Conservation (phyloP, 1,140 invertebrate species). For the Lanistes nyassanus region DNA sequence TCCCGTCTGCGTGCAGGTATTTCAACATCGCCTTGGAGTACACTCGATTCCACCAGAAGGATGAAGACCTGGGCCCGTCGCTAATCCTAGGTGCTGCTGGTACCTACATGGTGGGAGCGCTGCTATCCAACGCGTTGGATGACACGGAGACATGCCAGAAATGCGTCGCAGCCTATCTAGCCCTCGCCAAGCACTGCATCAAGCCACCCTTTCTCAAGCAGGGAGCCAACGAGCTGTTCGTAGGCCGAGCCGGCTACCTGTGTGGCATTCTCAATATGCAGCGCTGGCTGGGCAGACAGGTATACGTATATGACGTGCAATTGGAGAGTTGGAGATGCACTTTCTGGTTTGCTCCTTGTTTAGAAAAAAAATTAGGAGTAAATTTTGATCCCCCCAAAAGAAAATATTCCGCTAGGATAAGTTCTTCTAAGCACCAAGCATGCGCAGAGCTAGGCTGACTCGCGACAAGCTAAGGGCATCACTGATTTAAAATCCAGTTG, state of each 20-base stretch:
- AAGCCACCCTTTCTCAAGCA: constrained; percentile 74
- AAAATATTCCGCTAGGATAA: too few relatives aligned
- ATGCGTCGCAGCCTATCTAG: constrained; percentile 54
- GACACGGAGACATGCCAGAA: constrained; percentile 43
- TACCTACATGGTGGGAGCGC: constrained; percentile 63
- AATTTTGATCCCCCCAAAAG: too few relatives aligned
- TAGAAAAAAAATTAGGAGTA: too few relatives aligned
- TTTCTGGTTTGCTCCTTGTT: too few relatives aligned
- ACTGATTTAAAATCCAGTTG: too few relatives aligned
- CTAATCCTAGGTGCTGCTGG: constrained; percentile 69
- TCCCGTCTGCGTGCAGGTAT: constrained; percentile 6
- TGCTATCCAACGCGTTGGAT: constrained; percentile 58
- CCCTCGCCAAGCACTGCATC: constrained; percentile 56
- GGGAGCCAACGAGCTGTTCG: constrained; percentile 86
- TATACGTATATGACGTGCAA: too few relatives aligned
- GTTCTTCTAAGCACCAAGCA: too few relatives aligned
- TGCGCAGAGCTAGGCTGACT: too few relatives aligned
- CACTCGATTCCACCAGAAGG: constrained; percentile 1
- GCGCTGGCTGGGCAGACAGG: constrained; percentile 45
- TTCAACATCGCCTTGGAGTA: constrained; percentile 1
- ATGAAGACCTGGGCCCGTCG: constrained; percentile 50
- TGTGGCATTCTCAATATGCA: constrained; percentile 79
- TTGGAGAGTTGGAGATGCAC: too few relatives aligned
- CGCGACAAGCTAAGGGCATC: too few relatives aligned
- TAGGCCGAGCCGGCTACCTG: constrained; percentile 83